Base-by-base conservation (phyloP, 2,113 vertebrate species). In the Formicarius rufipectus region DNA sequence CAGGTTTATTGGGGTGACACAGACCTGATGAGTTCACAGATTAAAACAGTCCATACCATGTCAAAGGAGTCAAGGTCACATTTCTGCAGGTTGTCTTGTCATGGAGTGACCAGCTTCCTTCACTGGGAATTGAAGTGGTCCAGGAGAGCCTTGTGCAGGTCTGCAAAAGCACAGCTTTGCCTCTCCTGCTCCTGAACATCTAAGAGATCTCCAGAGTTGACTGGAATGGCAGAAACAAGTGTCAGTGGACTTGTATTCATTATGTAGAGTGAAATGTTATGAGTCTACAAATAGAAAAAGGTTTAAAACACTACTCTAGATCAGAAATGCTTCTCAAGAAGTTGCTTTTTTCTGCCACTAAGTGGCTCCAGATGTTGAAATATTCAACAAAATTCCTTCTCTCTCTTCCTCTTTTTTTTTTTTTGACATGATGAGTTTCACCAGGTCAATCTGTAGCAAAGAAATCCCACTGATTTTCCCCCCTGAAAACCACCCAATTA, bases 301-400 rank as follows among this genome's bases (percentile, higher is more conserved):
- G 68, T 95, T 78, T 87, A 22, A 95, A 96, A 75, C 19, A 10
- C 80, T 27, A 39, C 73, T 90, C 52, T 39, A 69, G 77, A 97
- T 93, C 92, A 95, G 95, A 96, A 67, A 39, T 88, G 35, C 90
- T 98, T 93, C 93, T 74, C 90, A 96, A 95, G 82, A 95, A 96
- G 90, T 82, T 89, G 85, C 63, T 96, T 97, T 96, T 86, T 87
- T 79, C 95, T 92, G 59, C 97, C 95, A 95, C 96, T 97, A 97
- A 98, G 96, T 97, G 96, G 92, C 87, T 97, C 97, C 97, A 95
- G 95, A 95, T 96, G 96, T 96, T 98, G 96, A 97, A 98, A 98
- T 97, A 97, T 96, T 97, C 96, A 97, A 96, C 59, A 95, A 96
- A 92, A 95, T 77, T 93, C 47, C 78, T 96, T 93, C 89, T 66